A percentile compares a stretch with the other conserved stretches of the same genome.
Conservation (phyloP, 2,113 vertebrate species). For the Lepisosteus osseus region DNA sequence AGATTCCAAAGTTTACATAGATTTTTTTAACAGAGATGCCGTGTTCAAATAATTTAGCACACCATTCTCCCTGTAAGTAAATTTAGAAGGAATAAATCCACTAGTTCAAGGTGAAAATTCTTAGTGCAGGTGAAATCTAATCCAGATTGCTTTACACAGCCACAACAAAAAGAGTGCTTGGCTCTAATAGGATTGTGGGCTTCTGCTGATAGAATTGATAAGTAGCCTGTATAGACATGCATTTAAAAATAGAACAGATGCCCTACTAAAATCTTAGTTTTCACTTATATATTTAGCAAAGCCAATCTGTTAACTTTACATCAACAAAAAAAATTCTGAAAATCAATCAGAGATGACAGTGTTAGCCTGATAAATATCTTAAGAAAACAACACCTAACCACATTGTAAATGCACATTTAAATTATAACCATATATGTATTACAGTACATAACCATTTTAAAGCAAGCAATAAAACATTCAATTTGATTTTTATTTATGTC, state of each 20-base stretch:
- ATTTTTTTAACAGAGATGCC: too few species aligned
- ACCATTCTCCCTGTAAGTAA: neutral
- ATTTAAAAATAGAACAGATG: slow-evolving; percentile 29
- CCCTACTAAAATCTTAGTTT: slow-evolving; percentile 34
- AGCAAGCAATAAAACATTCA: too few species aligned
- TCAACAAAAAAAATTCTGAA: slow-evolving; percentile 9
- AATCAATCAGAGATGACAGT: neutral
- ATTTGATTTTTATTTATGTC: too few species aligned
- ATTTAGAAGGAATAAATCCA: slow-evolving; percentile 8
- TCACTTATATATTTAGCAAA: slow-evolving; percentile 21
- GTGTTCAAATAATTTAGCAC: too few species aligned
- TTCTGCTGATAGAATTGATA: slow-evolving; percentile 22
- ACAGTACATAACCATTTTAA: too few species aligned
- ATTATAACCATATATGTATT: too few species aligned
- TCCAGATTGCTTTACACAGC: slow-evolving; percentile 32
- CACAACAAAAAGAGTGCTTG: slow-evolving; percentile 18
- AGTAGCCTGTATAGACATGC: slow-evolving; percentile 17
- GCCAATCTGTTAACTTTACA: slow-evolving; percentile 14
- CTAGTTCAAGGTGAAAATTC: slow-evolving; percentile 38
- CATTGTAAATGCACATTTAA: too few species aligned
- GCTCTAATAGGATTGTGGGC: slow-evolving; percentile 20
- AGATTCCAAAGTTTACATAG: too few species aligned
- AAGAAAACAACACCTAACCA: neutral
- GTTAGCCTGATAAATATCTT: neutral
- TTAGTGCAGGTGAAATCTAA: slow-evolving; percentile 40